Conservation (phyloP, 1,140 invertebrate genomes). For the Procambarus clarkii region DNA sequence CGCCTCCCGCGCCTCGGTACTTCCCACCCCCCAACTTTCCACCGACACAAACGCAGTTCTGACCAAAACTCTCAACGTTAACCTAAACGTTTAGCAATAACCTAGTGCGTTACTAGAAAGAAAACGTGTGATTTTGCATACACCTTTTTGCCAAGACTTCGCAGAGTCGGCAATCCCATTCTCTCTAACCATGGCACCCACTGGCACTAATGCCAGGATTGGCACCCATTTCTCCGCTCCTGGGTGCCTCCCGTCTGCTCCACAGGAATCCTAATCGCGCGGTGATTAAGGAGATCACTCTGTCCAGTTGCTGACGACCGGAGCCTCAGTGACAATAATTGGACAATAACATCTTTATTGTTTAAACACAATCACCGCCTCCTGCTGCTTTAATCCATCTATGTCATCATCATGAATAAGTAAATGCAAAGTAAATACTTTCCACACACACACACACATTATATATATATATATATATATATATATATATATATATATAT, state of each 20-base stretch:
- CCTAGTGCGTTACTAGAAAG: neutral
- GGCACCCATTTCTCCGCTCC: neutral
- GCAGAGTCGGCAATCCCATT: neutral
- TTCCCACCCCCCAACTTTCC: neutral
- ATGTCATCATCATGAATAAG: too few relatives aligned
- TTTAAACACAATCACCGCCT: too few relatives aligned
- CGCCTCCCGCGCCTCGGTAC: neutral
- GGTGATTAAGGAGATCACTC: neutral
- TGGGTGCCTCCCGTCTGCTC: too few relatives aligned
- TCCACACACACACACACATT: too few relatives aligned
- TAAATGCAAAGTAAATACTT: too few relatives aligned
- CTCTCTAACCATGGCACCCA: neutral
- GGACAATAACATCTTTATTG: too few relatives aligned
- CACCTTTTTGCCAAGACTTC: neutral
- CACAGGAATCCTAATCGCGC: neutral
- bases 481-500: slow-evolving; percentile 6
- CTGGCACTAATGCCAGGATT: neutral
- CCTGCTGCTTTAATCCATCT: too few relatives aligned
- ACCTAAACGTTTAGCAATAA: neutral
- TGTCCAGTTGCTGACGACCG: too few relatives aligned
- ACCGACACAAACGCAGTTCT: neutral
- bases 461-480: neutral
- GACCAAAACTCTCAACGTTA: neutral
- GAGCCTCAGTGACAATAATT: too few relatives aligned
- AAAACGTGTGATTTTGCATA: neutral